A percentile compares a stretch with the other conserved stretches of the same genome.
Conservation (phyloP, 2,113 vertebrate species). For the Pomatostomus ruficeps region DNA sequence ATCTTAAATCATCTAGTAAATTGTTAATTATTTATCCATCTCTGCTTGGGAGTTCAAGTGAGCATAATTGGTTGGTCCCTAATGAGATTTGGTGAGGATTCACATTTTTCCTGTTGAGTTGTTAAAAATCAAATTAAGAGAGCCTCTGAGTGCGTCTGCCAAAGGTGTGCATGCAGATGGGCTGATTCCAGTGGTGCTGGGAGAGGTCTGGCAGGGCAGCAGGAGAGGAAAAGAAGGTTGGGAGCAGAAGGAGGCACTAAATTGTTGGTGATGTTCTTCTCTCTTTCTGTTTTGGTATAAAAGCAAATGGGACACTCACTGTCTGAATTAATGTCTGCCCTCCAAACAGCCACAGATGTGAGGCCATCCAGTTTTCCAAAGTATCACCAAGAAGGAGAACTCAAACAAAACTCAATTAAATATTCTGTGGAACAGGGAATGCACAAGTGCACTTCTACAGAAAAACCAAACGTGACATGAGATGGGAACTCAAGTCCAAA, state of each 20-base stretch:
- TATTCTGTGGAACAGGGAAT: not conserved
- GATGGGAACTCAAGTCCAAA: not conserved
- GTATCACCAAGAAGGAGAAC: not conserved
- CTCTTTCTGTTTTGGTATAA: conserved; percentile 23
- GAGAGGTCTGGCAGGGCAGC: not conserved
- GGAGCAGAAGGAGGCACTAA: not conserved
- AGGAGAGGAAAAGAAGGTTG: not conserved
- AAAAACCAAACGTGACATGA: not conserved
- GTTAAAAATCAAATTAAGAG: not conserved
- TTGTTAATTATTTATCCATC: conserved; percentile 2
- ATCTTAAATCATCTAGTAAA: not conserved
- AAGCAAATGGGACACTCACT: conserved; percentile 9
- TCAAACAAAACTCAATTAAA: not conserved
- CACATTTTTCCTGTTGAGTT: not conserved
- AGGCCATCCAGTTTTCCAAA: not conserved
- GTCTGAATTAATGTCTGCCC: conserved; percentile 6
- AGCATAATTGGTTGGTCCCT: not conserved
- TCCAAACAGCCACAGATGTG: not conserved
- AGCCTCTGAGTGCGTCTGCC: not conserved
- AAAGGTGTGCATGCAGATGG: not conserved
- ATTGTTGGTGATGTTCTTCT: not conserved
- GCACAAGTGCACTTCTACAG: not conserved
- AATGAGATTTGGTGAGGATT: not conserved
- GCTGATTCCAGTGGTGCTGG: not conserved
- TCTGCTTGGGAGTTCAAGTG: not conserved